phyloP scores from a whole-genome alignment of 2,888 invertebrate genomes.

The Cyaniris semiargus region DNA sequence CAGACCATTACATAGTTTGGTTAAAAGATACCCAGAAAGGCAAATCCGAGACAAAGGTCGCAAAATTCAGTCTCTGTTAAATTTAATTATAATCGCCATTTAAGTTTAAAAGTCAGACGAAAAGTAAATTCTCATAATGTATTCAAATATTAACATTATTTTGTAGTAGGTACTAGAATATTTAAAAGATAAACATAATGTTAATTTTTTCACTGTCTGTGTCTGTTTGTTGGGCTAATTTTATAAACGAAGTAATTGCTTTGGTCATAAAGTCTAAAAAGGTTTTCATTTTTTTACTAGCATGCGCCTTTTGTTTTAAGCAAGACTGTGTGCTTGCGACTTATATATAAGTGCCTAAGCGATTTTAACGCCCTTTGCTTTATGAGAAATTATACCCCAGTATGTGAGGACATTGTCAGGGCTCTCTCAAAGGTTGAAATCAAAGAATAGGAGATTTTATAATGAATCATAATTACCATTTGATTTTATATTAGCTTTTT shows the following conservation, averaged over 20 bases:
- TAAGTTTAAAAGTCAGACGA: slow-evolving; percentile 9
- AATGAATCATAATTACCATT: too few species aligned
- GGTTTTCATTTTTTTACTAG: too few species aligned
- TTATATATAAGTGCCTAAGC: too few species aligned
- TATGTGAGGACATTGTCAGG: too few species aligned
- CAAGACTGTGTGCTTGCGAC: too few species aligned
- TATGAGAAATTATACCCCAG: too few species aligned
- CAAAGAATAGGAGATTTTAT: too few species aligned
- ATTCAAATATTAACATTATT: slow-evolving; percentile 6
- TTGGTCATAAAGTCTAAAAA: background rate
- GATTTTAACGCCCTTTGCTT: too few species aligned
- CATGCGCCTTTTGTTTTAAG: too few species aligned
- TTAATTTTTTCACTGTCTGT: background rate
- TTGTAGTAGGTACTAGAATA: background rate
- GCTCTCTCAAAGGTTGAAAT: too few species aligned
- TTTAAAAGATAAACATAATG: background rate
- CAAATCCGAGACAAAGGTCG: slow-evolving; percentile 2
- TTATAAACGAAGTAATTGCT: background rate
- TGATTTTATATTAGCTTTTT: too few species aligned
- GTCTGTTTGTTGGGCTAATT: background rate
- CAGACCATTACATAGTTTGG: background rate
- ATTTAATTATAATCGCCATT: slow-evolving; percentile 10
- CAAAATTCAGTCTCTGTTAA: background rate
- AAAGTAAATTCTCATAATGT: slow-evolving; percentile 1
- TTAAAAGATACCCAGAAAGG: background rate